Evolutionary conservation across 2,888 invertebrate genomes (phyloP), one percentile per base, ranked within the genome.

Genomic region (Eurytoma adleriae): DNA sequence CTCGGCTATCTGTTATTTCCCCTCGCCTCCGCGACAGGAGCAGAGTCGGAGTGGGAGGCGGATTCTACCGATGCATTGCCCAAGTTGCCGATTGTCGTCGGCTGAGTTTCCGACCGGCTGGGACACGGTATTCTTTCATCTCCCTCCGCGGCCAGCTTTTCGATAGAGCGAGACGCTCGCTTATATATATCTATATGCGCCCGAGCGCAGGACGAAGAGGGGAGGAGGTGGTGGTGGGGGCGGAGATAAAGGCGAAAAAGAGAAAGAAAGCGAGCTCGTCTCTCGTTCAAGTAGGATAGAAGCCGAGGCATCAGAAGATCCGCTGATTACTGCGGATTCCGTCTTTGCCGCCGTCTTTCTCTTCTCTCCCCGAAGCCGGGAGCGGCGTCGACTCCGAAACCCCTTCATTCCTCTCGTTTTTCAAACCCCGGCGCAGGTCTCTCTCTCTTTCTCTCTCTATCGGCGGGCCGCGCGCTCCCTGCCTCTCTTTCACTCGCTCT

Each of bases 291-390:
- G 81, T 81, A 78, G 76, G 54, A n/a, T 24, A 66, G 75, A 80
- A 82, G 83, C 82, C 78, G 81, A 85, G 85, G 85, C 83, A 84
- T 83, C 76, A 84, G 77, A 79, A 73, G 88, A 88, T 87, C 85
- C 85, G 86, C 86, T 89, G 89, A 90, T 89, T 90, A 88, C 88
- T 87, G 86, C 86, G 85, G 86, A 85, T 88, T 88, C 85, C 88
- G 87, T 89, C 89, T 90, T 90, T 82, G 67, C 87, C 86, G 85
- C 84, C 87, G 86, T 88, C 88, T 86, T 80, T 85, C 83, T 88
- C 90, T 90, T 90, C 90, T 90, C 20, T 18, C 20, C 69, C 24
- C 48, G 18, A 18, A 70, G 16, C 59, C 24, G 18, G 24, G 16
- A 14, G 24, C 69, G 82, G 77, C 24, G 14, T 7, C 12, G 2